Conservation (phyloP, 2,888 invertebrate species). For the Griposia aprilina region DNA sequence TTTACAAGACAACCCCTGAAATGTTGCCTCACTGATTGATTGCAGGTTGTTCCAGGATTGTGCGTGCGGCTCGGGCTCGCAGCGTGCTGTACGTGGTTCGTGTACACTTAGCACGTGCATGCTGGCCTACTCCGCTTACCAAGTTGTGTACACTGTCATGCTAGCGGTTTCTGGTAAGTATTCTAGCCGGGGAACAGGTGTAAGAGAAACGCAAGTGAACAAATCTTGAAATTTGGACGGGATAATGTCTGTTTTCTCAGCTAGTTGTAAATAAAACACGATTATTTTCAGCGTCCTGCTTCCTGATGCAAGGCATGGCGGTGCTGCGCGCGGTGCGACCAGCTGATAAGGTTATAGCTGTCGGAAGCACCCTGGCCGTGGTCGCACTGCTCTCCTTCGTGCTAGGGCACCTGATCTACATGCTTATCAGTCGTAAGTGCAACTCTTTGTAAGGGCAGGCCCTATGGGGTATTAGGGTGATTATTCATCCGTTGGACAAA, state of each 20-base stretch:
- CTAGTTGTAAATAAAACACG: neutral
- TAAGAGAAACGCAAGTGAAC: too few relatives aligned
- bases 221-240: too few relatives aligned
- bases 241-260: too few relatives aligned
- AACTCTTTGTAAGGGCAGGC: neutral
- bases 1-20: neutral
- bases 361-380: slow-evolving; percentile 76
- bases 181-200: too few relatives aligned
- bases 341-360: slow-evolving; percentile 78
- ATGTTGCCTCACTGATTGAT: neutral
- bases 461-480: too few relatives aligned
- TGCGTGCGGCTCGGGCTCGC: slow-evolving; percentile 74
- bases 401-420: slow-evolving; percentile 79
- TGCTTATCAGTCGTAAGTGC: slow-evolving; percentile 82
- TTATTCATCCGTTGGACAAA: too few relatives aligned
- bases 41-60: slow-evolving; percentile 81
- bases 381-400: slow-evolving; percentile 77
- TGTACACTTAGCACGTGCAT: slow-evolving; percentile 78
- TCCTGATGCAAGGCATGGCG: slow-evolving; percentile 86
- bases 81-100: slow-evolving; percentile 80
- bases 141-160: slow-evolving; percentile 80
- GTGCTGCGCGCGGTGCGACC: slow-evolving; percentile 78
- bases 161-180: slow-evolving; percentile 81
- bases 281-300: slow-evolving; percentile 76
- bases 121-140: slow-evolving; percentile 77